Evolutionary conservation across 1,140 invertebrate species (phyloP), one percentile per base, ranked within the genome.

Genomic region (Ladona fulva): DNA sequence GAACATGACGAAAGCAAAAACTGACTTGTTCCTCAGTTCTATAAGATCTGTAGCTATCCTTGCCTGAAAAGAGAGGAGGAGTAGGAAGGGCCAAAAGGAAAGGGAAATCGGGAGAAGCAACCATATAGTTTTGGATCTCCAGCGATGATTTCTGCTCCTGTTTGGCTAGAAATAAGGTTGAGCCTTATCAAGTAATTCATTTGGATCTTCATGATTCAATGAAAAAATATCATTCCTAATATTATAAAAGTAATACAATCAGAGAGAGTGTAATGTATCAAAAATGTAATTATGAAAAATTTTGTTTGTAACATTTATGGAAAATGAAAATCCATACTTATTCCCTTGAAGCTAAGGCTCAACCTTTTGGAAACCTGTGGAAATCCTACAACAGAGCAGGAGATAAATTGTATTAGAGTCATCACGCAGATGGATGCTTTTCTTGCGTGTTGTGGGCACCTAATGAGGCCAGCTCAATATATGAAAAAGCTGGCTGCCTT

Each of bases 1-100:
- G 89, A 98, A 93, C 95, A 99, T 98, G 89, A 98, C 94, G 92
- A 98, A 99, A 82, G 95, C 95, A 86, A 98, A 98, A 79, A 97
- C 95, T 81, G 95, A 94, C 87, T 97, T 97, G 91, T 98, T 98
- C 82, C 97, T 90, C 82, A 98, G 90, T 83, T 97, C 95, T 84
- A 93, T 92, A 84, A 99, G 89, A 86, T 97, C 96, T 81, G 88
- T 87, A 83, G 93, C 93, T 82, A 97, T 93, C 82, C 94, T 90
- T 84, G 91, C 92, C 93, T 97, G 90, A 87, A 89, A 14, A 74
- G 74, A 77, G 25, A 75, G 52, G 19, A 24, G 59, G 75, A n/a
- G n/a, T 10, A 77, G 75, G 42, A 25, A 74, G 16, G 84, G 81
- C 81, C 85, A 83, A 87, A 84, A 84, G 82, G 76, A 85, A 82